Evolutionary conservation across 2,113 vertebrate genomes (phyloP).

Genomic region (Paracanthobrama guichenoti): DNA sequence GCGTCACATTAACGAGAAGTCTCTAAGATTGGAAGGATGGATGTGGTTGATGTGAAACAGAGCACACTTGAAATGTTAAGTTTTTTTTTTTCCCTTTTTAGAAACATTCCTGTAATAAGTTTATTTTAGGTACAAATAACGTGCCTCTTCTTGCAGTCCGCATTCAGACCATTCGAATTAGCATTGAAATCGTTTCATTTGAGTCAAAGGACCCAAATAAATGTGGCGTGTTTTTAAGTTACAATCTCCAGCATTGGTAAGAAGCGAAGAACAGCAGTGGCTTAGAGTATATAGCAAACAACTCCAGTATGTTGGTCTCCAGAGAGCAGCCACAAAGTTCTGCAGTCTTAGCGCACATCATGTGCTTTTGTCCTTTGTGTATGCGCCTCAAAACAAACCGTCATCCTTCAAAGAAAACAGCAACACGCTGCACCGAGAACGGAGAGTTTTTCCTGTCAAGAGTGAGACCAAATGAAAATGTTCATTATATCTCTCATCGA

Average conservation of each 20-base stretch:
- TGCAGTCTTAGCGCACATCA: conserved; percentile 24
- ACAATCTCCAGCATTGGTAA: conserved; percentile 32
- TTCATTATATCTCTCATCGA: conserved; percentile 37
- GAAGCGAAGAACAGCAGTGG: conserved; percentile 23
- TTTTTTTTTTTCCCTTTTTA: conserved; percentile 9
- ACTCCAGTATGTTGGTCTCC: conserved; percentile 21
- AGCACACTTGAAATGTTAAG: conserved; percentile 35
- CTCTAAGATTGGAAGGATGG: conserved; percentile 22
- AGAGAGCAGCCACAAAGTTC: conserved; percentile 25
- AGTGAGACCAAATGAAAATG: conserved; percentile 14
- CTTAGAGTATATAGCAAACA: conserved; percentile 31
- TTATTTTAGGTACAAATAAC: conserved; percentile 48
- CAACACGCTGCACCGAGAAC: background rate
- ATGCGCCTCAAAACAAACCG: conserved; percentile 6
- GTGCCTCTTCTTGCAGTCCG: conserved; percentile 27
- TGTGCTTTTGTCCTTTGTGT: background rate
- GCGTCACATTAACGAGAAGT: conserved; percentile 13
- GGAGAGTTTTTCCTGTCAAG: conserved; percentile 7
- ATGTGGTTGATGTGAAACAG: conserved; percentile 21
- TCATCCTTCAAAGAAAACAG: conserved; percentile 26
- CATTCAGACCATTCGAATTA: background rate
- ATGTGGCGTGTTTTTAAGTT: background rate
- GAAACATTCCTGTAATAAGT: conserved; percentile 54
- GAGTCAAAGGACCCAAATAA: conserved; percentile 23
- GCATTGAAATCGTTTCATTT: background rate